phyloP scores from a whole-genome alignment of 2,888 invertebrate species.

The Lathronympha strigana region DNA sequence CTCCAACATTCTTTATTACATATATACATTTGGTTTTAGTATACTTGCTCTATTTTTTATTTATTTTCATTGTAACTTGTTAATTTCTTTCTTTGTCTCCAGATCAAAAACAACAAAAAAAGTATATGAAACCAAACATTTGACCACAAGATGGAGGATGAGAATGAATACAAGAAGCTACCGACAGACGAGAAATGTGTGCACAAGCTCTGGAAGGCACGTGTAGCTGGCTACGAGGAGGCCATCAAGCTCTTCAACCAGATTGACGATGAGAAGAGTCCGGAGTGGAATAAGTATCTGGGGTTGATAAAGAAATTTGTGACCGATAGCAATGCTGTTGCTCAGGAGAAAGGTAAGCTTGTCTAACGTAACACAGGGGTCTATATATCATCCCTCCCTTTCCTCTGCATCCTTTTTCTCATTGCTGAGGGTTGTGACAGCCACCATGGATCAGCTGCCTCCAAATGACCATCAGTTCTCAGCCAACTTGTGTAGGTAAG shows the following conservation, averaged over 20 bases:
- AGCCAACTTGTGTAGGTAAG: too few species aligned
- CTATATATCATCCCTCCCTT: too few species aligned
- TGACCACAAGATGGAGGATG: constrained; percentile 88
- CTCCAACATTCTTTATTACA: too few species aligned
- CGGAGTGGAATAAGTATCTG: constrained; percentile 96
- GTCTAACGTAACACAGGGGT: too few species aligned
- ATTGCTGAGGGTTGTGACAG: too few species aligned
- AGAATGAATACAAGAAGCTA: constrained; percentile 93
- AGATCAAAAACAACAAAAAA: constrained; percentile 22
- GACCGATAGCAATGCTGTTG: constrained; percentile 95
- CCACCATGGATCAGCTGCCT: too few species aligned
- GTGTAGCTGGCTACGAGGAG: constrained; percentile 97
- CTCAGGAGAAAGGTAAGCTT: constrained; percentile 95
- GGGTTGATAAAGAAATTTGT: constrained; percentile 98
- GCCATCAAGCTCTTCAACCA: constrained; percentile 94
- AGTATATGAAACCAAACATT: constrained; percentile 50
- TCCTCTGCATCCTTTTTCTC: too few species aligned
- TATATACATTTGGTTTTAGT: too few species aligned
- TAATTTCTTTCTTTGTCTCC: constrained; percentile 2
- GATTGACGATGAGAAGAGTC: constrained; percentile 96
- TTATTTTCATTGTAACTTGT: not conserved
- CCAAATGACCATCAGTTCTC: too few species aligned
- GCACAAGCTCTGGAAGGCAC: constrained; percentile 98
- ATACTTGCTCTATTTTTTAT: not conserved
- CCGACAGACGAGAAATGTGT: constrained; percentile 95